Percentiles rank a stretch among this genome's conserved stretches.
phyloP scores from a whole-genome alignment of 2,113 vertebrate species.

The Copsychus sechellarum region DNA sequence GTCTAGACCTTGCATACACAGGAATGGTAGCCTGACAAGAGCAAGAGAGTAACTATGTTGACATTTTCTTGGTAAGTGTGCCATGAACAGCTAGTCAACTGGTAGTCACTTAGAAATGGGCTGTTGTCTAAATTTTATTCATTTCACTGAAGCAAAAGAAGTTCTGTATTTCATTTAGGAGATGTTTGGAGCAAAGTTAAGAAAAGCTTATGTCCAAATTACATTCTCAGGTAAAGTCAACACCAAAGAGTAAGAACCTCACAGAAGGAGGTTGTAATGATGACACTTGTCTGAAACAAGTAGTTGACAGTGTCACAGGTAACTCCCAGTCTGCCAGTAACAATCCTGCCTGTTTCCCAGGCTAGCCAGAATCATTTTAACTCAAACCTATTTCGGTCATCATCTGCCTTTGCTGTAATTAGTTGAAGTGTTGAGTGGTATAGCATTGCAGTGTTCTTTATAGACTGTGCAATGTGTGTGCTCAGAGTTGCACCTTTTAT shows the following conservation, averaged over 20 bases:
- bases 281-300: background rate
- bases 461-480: background rate
- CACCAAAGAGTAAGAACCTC: background rate
- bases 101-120: background rate
- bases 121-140: background rate
- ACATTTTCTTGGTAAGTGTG: background rate
- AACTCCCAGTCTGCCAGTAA: background rate
- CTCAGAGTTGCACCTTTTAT: background rate
- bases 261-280: background rate
- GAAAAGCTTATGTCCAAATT: background rate
- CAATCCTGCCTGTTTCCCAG: background rate
- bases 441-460: background rate
- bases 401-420: background rate
- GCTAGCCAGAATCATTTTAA: background rate
- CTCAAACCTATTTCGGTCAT: background rate
- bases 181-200: background rate
- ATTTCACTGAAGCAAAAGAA: background rate
- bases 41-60: background rate
- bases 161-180: background rate
- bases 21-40: background rate
- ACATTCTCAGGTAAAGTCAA: background rate
- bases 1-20: background rate
- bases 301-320: background rate
- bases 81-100: background rate
- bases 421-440: background rate